Conservation (phyloP, 1,140 invertebrate genomes). For the Triops longicaudatus region DNA sequence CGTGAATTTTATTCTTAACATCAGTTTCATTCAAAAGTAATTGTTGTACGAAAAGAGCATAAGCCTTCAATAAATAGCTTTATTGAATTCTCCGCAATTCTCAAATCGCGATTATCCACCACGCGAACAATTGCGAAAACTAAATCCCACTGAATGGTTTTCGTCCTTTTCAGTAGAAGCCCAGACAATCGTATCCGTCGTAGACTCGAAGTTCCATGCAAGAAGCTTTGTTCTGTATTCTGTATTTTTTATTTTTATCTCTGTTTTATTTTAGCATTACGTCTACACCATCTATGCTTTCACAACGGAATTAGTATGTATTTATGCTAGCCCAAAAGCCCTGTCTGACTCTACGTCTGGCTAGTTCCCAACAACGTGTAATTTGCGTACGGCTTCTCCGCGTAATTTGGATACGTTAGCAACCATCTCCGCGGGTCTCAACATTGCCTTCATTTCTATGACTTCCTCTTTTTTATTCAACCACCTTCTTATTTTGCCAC, state of each 20-base stretch:
- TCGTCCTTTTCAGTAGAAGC: not conserved
- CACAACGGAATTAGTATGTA: not conserved
- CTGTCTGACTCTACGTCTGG: not conserved
- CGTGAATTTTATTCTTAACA: too few relatives aligned
- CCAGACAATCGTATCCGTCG: not conserved
- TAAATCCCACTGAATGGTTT: not conserved
- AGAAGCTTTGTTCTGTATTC: not conserved
- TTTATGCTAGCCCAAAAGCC: not conserved
- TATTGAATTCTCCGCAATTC: not conserved
- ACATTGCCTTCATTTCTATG: not conserved
- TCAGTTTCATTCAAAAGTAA: too few relatives aligned
- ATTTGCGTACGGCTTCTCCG: slow-evolving; percentile 10
- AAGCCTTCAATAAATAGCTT: not conserved
- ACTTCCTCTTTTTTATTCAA: not conserved
- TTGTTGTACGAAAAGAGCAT: not conserved
- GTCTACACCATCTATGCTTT: slow-evolving; percentile 5
- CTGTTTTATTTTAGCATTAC: not conserved
- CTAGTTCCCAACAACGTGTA: not conserved
- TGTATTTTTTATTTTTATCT: not conserved
- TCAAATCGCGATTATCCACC: too few relatives aligned
- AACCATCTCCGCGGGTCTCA: not conserved
- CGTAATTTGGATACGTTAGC: slow-evolving; percentile 15
- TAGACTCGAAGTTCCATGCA: not conserved
- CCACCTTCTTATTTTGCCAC: not conserved
- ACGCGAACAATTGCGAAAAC: not conserved